These are phyloP conservation scores for Spheniscus mendiculus DNA, from an alignment of 2,113 vertebrate species.

Conservation along the genomic window DNA sequence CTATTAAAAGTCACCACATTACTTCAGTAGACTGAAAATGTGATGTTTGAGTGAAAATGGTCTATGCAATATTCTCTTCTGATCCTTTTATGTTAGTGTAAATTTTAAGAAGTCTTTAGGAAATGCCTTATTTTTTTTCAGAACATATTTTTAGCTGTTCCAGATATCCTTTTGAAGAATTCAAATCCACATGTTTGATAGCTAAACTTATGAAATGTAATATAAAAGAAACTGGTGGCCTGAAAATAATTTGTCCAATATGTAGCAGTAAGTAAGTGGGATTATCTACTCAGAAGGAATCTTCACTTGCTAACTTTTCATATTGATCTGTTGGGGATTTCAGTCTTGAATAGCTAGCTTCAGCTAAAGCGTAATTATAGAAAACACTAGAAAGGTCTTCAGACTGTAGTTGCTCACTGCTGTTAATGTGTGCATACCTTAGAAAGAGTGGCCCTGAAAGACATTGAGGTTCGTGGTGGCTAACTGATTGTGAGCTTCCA, in stretches of 20 bases:
- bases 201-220: background rate
- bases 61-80: background rate
- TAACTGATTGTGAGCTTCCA: background rate
- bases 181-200: background rate
- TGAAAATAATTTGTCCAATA: background rate
- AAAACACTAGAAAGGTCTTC: background rate
- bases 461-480: accelerated
- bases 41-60: background rate
- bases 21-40: background rate
- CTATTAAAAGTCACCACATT: background rate
- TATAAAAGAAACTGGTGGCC: background rate
- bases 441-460: background rate
- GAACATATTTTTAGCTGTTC: background rate
- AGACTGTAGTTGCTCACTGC: background rate
- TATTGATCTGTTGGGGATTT: background rate
- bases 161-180: background rate
- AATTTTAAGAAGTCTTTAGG: background rate
- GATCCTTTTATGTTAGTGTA: background rate
- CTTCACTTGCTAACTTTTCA: background rate
- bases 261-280: background rate
- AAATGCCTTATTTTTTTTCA: background rate
- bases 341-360: background rate
- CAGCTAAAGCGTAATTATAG: background rate
- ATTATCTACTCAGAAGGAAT: background rate
- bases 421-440: background rate